Evolutionary conservation across 2,888 invertebrate genomes (phyloP).

Genomic region (Autographa gamma): DNA sequence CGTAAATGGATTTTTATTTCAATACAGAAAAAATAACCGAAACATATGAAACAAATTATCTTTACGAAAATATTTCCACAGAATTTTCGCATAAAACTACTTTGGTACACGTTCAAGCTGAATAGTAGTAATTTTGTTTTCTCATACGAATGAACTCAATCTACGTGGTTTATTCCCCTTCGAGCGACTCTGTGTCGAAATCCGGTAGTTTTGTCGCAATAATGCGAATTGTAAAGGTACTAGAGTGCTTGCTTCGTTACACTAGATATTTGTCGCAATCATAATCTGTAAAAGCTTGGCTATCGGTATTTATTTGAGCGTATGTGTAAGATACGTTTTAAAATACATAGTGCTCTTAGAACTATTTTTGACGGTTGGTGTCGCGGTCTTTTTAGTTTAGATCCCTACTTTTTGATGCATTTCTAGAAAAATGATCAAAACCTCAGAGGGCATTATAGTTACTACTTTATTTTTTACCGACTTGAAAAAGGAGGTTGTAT

Average conservation of each 20-base stretch:
- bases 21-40: neutral
- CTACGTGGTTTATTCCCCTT: slow-evolving; percentile 36
- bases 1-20: neutral
- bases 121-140: slow-evolving; percentile 35
- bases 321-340: neutral
- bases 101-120: slow-evolving; percentile 6
- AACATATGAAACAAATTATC: neutral
- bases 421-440: no score
- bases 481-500: no score
- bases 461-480: no score
- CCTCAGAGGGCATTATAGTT: no score
- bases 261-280: slow-evolving; percentile 21
- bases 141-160: slow-evolving; percentile 33
- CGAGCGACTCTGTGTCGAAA: slow-evolving; percentile 29
- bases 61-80: neutral
- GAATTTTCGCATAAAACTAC: slow-evolving; percentile 15
- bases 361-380: no score
- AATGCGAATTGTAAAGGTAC: slow-evolving; percentile 29
- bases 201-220: slow-evolving; percentile 33
- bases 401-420: no score
- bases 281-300: slow-evolving; percentile 15
- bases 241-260: slow-evolving; percentile 32
- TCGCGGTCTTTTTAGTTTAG: no score
- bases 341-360: no score
- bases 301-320: slow-evolving; percentile 16